Base-by-base conservation (phyloP, 2,888 invertebrate genomes). In the Brenthis hecate region DNA sequence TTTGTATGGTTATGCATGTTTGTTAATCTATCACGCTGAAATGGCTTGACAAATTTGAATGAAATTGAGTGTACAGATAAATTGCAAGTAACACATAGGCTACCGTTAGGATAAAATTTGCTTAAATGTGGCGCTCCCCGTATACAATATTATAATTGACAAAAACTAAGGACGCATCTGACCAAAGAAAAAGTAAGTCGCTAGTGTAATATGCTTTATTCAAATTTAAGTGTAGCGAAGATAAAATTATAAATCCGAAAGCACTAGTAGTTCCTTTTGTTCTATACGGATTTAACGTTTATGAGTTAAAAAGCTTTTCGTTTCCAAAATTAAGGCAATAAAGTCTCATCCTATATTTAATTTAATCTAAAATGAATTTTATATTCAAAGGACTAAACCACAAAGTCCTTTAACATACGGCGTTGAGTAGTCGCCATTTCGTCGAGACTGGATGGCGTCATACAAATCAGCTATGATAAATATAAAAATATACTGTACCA, bases 361-460 rank as follows among this genome's bases (percentile, higher is more conserved):
- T 57, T 36, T 13, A 56, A 23, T 14, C 19, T 4, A 48, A 72
- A 65, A 32, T 57, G 56, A 28, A 48, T 57, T 54, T 57, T 72
- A 57, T 61, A 43, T 6, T 50, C 47, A 48, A 58, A 50, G 13
- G 28, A 36, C 48, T 69, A 65, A 57, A 16, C 55, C 23, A n/a
- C 48, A 67, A 14, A 65, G 13, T 72, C 73, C 64, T 66, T 66
- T 69, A 66, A 65, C 64, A 53, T 6, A 65, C 16, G 23, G 43
- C 63, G 36, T 66, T 50, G 54, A 66, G 47, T 64, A 60, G 56
- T 72, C 73, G 74, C 68, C 71, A 70, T 76, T 77, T 62, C 71
- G 78, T 74, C 65, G 54, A 73, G 69, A 70, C 70, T 55, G 66
- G 47, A 32, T 28, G 73, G 73, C 73, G 72, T 51, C 72, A 53